Percentiles rank a stretch among this genome's conserved stretches.
These are phyloP conservation scores for Acanthis flammea DNA, from an alignment of 2,797 vertebrate genomes.

Conservation along the genomic window DNA sequence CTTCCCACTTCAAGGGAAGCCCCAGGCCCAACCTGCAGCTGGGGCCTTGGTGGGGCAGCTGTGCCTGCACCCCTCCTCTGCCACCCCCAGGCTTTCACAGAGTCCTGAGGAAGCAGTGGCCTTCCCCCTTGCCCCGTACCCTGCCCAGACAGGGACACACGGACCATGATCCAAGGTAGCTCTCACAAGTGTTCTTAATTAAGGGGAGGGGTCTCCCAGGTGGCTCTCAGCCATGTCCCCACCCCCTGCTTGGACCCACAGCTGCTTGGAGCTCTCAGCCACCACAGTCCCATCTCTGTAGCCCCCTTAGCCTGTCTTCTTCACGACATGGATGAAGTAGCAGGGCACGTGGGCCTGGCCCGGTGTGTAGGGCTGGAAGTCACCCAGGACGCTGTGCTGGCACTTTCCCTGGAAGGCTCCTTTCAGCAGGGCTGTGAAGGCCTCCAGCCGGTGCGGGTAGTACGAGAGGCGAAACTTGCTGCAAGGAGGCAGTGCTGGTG, in stretches of 20 bases:
- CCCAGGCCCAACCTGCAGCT: not conserved
- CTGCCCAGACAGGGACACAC: not conserved
- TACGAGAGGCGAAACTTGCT: conserved; percentile 98
- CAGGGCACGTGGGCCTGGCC: conserved; percentile 84
- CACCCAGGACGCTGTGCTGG: conserved; percentile 88
- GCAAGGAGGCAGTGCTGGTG: not conserved
- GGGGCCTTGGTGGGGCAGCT: not conserved
- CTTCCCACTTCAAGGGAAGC: rapidly evolving
- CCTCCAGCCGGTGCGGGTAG: conserved; percentile 90
- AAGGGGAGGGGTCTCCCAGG: not conserved
- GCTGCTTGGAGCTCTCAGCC: not conserved
- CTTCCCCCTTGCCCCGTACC: rapidly evolving
- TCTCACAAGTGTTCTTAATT: conserved; percentile 35
- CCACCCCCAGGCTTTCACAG: not conserved
- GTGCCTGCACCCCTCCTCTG: not conserved
- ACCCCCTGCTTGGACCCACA: not conserved
- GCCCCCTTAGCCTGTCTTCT: conserved; percentile 80
- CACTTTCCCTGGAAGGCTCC: conserved; percentile 85
- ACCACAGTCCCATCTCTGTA: not conserved
- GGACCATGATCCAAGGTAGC: not conserved
- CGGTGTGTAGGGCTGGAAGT: conserved; percentile 86
- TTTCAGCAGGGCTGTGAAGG: conserved; percentile 84
- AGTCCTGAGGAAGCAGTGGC: not conserved
- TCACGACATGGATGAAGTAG: conserved; percentile 95
- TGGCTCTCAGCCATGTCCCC: not conserved